phyloP scores from a whole-genome alignment of 1,140 invertebrate genomes.

The Philaenus spumarius region DNA sequence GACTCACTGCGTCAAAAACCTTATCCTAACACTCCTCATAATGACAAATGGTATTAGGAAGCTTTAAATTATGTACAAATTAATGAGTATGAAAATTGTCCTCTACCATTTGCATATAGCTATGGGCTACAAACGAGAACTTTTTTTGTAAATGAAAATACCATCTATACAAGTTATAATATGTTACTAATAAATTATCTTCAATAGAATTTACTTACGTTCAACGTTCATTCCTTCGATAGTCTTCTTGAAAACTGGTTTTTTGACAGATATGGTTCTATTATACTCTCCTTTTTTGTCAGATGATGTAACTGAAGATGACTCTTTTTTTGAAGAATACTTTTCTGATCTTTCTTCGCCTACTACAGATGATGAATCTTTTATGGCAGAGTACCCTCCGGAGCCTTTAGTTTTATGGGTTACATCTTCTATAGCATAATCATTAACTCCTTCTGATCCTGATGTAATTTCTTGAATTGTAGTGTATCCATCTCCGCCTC shows the following conservation, averaged over 20 bases:
- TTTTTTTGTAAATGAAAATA: no score
- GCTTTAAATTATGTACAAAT: no score
- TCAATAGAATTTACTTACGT: conserved; percentile 55
- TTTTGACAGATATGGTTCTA: conserved; percentile 42
- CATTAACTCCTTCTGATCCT: neutral
- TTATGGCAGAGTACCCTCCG: neutral
- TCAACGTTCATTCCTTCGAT: conserved; percentile 66
- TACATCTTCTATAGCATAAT: conserved; percentile 5
- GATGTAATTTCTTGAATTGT: conserved; percentile 13
- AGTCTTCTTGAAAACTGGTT: conserved; percentile 62
- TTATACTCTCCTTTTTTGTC: neutral
- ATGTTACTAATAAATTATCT: neutral
- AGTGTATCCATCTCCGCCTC: conserved; percentile 10
- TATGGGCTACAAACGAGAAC: no score
- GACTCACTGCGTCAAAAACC: neutral
- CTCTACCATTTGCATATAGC: no score
- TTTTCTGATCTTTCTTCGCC: neutral
- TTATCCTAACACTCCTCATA: neutral
- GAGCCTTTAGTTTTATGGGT: neutral
- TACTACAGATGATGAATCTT: no score
- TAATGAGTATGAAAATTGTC: no score
- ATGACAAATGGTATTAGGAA: no score
- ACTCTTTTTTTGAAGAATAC: neutral
- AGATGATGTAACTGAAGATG: neutral
- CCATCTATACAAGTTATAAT: no score